Conservation (phyloP, 2,888 invertebrate species). For the Pandemis heparana region DNA sequence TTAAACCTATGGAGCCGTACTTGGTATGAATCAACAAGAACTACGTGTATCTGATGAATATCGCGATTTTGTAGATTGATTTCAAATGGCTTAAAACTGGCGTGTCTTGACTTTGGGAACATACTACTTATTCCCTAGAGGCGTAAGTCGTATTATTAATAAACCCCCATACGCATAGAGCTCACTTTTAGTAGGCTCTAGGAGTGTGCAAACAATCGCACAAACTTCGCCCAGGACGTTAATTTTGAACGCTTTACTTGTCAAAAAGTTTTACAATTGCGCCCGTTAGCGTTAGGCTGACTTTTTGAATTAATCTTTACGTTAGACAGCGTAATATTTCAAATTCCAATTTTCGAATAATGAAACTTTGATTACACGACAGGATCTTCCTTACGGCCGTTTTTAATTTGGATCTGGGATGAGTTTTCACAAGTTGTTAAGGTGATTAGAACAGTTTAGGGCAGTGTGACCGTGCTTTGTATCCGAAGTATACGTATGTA, state of each 20-base stretch:
- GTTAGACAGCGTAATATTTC: conserved; percentile 56
- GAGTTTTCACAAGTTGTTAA: conserved; percentile 46
- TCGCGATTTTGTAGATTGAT: no score
- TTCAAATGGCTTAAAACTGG: no score
- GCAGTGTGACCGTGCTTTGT: not conserved
- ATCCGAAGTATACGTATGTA: not conserved
- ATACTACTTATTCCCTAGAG: not conserved
- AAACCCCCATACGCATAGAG: not conserved
- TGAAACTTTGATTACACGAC: conserved; percentile 65
- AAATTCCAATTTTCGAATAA: conserved; percentile 63
- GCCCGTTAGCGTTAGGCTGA: conserved; percentile 60
- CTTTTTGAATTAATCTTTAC: conserved; percentile 68
- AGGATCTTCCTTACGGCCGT: conserved; percentile 47
- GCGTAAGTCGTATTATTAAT: not conserved
- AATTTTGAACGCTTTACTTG: conserved; percentile 70
- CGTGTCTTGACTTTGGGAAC: not conserved
- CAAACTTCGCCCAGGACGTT: conserved; percentile 60
- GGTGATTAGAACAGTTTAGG: conserved; percentile 22
- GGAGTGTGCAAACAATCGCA: conserved; percentile 51
- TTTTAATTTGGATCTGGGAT: conserved; percentile 50
- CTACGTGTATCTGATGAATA: no score
- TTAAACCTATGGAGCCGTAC: no score
- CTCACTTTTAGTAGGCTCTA: conserved; percentile 35
- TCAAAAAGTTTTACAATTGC: conserved; percentile 73
- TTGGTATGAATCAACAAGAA: no score